phyloP scores from a whole-genome alignment of 2,888 invertebrate genomes.

The Formica aserva region DNA sequence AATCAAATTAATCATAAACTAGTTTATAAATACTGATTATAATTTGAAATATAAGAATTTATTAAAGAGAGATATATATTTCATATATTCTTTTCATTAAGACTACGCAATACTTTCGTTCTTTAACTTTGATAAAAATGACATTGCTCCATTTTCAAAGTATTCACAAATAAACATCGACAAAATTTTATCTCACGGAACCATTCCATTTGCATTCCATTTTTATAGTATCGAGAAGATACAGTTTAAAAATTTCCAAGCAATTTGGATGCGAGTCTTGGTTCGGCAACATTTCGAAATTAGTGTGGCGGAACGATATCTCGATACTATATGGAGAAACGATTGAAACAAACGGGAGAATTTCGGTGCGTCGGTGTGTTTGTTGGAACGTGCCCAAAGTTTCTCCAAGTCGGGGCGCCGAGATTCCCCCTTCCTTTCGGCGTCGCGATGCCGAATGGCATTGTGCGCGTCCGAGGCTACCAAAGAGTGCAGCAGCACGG shows the following conservation, averaged over 20 bases:
- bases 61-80: neutral
- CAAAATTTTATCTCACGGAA: neutral
- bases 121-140: neutral
- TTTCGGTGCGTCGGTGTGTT: constrained; percentile 7
- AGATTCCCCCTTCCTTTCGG: constrained; percentile 26
- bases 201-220: neutral
- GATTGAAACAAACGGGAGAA: constrained; percentile 31
- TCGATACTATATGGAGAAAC: constrained; percentile 12
- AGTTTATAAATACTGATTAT: neutral
- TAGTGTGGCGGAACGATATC: constrained; percentile 38
- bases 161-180: neutral
- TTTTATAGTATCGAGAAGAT: neutral
- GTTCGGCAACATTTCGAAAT: constrained; percentile 33
- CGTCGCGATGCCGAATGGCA: constrained; percentile 65
- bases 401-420: constrained; percentile 53
- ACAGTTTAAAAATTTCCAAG: neutral
- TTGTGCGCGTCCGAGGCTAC: constrained; percentile 73
- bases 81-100: neutral
- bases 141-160: neutral
- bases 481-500: constrained; percentile 79
- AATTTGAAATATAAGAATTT: neutral
- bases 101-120: neutral
- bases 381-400: constrained; percentile 61
- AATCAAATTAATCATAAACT: neutral
- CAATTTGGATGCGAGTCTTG: constrained; percentile 21